Conservation (phyloP, 2,888 invertebrate genomes). For the Eupithecia dodoneata region DNA sequence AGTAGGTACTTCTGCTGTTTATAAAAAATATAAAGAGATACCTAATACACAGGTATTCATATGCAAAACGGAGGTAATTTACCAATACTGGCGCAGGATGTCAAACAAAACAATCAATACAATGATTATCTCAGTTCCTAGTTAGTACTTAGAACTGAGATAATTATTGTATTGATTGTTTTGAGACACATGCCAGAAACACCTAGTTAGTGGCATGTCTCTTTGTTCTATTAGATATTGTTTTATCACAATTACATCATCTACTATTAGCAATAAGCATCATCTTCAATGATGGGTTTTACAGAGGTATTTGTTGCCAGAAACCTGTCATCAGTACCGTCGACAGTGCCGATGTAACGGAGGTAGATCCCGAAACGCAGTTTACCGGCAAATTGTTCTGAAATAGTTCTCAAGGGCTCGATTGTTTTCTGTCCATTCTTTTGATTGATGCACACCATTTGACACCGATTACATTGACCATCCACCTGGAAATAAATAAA, state of each 20-base stretch:
- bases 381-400: constrained; percentile 89
- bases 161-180: no score
- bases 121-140: neutral
- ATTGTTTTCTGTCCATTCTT: constrained; percentile 90
- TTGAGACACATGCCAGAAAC: no score
- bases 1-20: neutral
- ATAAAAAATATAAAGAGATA: neutral
- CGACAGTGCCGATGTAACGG: constrained; percentile 69
- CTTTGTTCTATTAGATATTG: constrained; percentile 1
- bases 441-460: constrained; percentile 98
- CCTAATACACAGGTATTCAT: neutral
- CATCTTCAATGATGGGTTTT: constrained; percentile 52
- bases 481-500: constrained; percentile 83
- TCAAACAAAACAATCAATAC: constrained; percentile 2
- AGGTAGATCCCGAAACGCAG: constrained; percentile 93
- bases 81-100: neutral
- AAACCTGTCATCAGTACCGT: constrained; percentile 57
- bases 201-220: neutral
- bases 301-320: constrained; percentile 58
- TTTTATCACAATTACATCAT: constrained; percentile 47
- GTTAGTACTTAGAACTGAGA: neutral
- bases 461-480: constrained; percentile 94
- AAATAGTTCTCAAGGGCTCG: constrained; percentile 90
- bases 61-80: neutral
- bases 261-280: constrained; percentile 62